phyloP scores from a whole-genome alignment of 2,113 vertebrate species.

The Stegastes partitus region DNA sequence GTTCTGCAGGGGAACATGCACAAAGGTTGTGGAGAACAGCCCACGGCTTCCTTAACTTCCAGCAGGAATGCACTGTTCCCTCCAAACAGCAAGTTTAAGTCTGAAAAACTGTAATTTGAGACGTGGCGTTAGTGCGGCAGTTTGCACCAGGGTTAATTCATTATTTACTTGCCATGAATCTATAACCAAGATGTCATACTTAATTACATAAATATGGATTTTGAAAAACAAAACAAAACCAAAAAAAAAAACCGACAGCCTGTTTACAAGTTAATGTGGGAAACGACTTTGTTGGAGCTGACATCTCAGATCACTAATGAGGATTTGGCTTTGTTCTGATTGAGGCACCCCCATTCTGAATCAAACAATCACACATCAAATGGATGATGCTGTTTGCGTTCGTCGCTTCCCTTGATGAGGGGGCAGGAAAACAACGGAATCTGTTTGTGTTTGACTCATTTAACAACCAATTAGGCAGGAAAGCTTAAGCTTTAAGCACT shows the following conservation, averaged over 20 bases:
- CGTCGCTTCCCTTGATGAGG: constrained; percentile 53
- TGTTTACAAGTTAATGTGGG: constrained; percentile 38
- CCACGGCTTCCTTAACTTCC: no score
- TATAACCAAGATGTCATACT: not conserved
- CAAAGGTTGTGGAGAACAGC: no score
- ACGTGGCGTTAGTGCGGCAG: not conserved
- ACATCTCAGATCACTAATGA: constrained; percentile 63
- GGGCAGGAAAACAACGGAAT: constrained; percentile 49
- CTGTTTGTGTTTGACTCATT: constrained; percentile 53
- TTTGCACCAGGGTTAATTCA: constrained; percentile 2
- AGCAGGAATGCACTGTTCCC: no score
- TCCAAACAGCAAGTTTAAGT: no score
- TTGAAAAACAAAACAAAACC: not conserved
- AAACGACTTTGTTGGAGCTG: constrained; percentile 39
- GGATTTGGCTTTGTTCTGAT: constrained; percentile 66
- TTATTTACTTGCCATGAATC: constrained; percentile 10
- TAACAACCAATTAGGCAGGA: constrained; percentile 69
- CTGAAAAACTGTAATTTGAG: no score
- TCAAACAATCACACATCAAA: constrained; percentile 64
- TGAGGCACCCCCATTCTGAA: constrained; percentile 40
- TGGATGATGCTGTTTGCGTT: constrained; percentile 57
- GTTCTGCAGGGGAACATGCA: no score
- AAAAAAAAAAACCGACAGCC: not conserved
- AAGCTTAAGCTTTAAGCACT: constrained; percentile 46
- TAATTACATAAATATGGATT: not conserved